Conservation (phyloP, 2,888 invertebrate genomes). For the Lagria hirta region DNA sequence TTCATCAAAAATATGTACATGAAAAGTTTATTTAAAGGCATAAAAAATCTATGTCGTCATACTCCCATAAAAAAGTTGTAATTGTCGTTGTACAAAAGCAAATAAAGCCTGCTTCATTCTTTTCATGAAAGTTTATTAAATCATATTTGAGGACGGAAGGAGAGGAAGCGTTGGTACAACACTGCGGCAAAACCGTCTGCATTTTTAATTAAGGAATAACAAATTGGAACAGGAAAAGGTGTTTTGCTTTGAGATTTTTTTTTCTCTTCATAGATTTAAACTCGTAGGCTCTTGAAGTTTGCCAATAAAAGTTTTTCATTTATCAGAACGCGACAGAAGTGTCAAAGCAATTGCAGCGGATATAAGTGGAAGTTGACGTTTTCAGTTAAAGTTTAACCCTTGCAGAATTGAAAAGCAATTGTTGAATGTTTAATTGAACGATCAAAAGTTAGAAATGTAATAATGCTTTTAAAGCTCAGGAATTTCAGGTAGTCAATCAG, state of each 20-base stretch:
- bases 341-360: conserved; percentile 16
- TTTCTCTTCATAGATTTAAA: conserved; percentile 6
- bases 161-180: conserved; percentile 10
- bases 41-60: too few species aligned
- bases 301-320: conserved; percentile 21
- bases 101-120: conserved; percentile 13
- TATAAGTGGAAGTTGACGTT: conserved; percentile 13
- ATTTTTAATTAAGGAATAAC: conserved; percentile 24
- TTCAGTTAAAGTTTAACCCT: conserved; percentile 14
- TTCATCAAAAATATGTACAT: too few species aligned
- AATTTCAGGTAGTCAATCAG: too few species aligned
- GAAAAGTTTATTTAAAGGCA: too few species aligned
- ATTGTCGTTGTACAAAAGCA: conserved; percentile 8
- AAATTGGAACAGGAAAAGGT: conserved; percentile 13
- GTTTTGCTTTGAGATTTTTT: conserved; percentile 14
- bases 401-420: too few species aligned
- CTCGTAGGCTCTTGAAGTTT: conserved; percentile 8
- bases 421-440: conserved; percentile 1
- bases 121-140: conserved; percentile 14
- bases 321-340: conserved; percentile 19
- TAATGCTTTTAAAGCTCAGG: too few species aligned
- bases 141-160: conserved; percentile 12
- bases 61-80: conserved; percentile 12
- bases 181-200: conserved; percentile 10
- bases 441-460: too few species aligned